Percentiles rank a stretch among this genome's conserved stretches.
Evolutionary conservation across 2,113 vertebrate species (phyloP).

Genomic region (Tretioscincus oriximinensis): DNA sequence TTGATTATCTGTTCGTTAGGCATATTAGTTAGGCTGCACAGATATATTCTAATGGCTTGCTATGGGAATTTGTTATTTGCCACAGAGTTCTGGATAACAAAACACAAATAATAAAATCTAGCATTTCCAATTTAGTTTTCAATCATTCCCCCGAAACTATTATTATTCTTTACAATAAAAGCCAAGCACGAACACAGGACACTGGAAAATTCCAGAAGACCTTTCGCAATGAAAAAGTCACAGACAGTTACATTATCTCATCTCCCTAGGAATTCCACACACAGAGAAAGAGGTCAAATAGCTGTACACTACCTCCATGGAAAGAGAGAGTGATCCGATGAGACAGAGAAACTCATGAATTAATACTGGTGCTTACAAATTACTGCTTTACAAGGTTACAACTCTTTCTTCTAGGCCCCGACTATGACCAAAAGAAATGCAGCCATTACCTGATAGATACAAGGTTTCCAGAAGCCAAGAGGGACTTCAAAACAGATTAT

Average conservation of each 20-base stretch:
- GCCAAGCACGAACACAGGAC: slow-evolving; percentile 1
- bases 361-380: slow-evolving; percentile 18
- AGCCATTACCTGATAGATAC: background rate
- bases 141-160: background rate
- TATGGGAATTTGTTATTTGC: background rate
- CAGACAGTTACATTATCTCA: background rate
- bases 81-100: background rate
- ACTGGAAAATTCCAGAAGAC: background rate
- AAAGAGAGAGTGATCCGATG: background rate
- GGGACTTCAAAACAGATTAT: background rate
- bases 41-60: background rate
- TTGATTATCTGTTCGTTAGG: too few species aligned
- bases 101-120: background rate
- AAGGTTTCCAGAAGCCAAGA: background rate
- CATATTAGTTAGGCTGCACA: background rate
- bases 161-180: background rate
- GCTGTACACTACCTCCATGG: background rate
- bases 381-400: slow-evolving; percentile 6
- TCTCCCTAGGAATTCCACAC: background rate
- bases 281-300: background rate
- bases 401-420: background rate
- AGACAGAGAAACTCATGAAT: background rate
- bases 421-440: background rate
- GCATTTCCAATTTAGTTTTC: background rate
- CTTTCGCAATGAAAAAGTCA: slow-evolving; percentile 3